phyloP scores from a whole-genome alignment of 2,113 vertebrate genomes.

The Brachyhypopomus gauderio region DNA sequence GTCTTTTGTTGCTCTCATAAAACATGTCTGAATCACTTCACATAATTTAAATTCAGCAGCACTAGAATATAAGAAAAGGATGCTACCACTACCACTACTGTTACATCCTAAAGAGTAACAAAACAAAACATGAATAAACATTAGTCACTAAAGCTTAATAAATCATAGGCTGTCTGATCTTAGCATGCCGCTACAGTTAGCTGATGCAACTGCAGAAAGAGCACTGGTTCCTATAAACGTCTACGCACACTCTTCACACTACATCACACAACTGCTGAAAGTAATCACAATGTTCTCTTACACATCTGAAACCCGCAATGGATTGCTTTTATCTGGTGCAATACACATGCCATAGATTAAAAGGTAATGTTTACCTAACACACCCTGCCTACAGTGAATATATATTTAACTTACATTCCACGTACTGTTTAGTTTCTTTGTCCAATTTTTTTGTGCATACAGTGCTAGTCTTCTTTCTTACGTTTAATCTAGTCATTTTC shows the following conservation, averaged over 20 bases:
- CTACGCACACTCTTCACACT: background rate
- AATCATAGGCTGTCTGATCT: constrained; percentile 33
- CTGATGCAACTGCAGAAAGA: constrained; percentile 38
- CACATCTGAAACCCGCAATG: background rate
- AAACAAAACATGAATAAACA: constrained; percentile 12
- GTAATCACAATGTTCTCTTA: constrained; percentile 17
- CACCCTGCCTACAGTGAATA: background rate
- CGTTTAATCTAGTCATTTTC: background rate
- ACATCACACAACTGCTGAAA: constrained; percentile 12
- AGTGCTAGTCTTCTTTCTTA: background rate
- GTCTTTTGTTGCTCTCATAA: background rate
- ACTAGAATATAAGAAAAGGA: background rate
- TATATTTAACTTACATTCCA: background rate
- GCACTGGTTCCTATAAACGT: background rate
- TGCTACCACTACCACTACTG: background rate
- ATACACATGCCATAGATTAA: background rate
- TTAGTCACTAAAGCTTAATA: constrained; percentile 14
- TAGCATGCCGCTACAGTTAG: constrained; percentile 7
- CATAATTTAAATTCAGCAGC: background rate
- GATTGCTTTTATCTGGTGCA: constrained; percentile 8
- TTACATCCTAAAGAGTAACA: background rate
- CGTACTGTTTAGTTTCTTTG: background rate
- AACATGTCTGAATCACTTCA: background rate
- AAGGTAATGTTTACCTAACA: background rate
- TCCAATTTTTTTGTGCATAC: background rate